phyloP scores from a whole-genome alignment of 2,888 invertebrate species.

The Pocota personata region DNA sequence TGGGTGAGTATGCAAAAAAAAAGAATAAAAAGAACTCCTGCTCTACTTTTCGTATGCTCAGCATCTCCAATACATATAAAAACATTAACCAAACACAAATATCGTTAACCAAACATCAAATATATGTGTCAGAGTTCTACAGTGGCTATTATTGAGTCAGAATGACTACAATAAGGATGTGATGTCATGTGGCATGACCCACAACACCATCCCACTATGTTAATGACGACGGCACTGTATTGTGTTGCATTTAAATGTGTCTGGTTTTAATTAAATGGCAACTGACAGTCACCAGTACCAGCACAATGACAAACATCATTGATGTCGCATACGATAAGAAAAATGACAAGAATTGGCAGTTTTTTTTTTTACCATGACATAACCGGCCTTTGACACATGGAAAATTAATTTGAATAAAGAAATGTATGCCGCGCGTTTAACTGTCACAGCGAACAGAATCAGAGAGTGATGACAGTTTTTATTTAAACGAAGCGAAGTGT shows the following conservation, averaged over 20 bases:
- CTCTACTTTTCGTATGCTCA: background rate
- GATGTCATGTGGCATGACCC: slow-evolving; percentile 69
- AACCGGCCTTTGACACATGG: slow-evolving; percentile 35
- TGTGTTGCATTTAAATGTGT: slow-evolving; percentile 48
- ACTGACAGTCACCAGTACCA: slow-evolving; percentile 44
- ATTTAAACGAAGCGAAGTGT: background rate
- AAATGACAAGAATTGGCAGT: slow-evolving; percentile 20
- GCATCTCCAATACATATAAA: slow-evolving; percentile 47
- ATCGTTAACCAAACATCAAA: too few species aligned
- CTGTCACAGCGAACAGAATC: slow-evolving; percentile 23
- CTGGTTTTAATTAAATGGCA: slow-evolving; percentile 63
- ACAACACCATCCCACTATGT: slow-evolving; percentile 41
- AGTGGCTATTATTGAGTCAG: slow-evolving; percentile 48
- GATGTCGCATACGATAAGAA: slow-evolving; percentile 30
- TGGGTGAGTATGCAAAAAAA: background rate
- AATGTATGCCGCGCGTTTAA: background rate
- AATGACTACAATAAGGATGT: slow-evolving; percentile 61
- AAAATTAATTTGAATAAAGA: slow-evolving; percentile 37
- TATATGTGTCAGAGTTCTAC: slow-evolving; percentile 29
- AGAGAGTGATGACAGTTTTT: slow-evolving; percentile 25
- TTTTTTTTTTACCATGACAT: slow-evolving; percentile 9
- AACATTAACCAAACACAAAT: slow-evolving; percentile 1
- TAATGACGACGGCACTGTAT: slow-evolving; percentile 29
- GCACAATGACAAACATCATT: slow-evolving; percentile 30
- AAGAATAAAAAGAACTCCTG: background rate